phyloP scores from a whole-genome alignment of 1,140 invertebrate genomes.

The Teleopsis dalmanni region DNA sequence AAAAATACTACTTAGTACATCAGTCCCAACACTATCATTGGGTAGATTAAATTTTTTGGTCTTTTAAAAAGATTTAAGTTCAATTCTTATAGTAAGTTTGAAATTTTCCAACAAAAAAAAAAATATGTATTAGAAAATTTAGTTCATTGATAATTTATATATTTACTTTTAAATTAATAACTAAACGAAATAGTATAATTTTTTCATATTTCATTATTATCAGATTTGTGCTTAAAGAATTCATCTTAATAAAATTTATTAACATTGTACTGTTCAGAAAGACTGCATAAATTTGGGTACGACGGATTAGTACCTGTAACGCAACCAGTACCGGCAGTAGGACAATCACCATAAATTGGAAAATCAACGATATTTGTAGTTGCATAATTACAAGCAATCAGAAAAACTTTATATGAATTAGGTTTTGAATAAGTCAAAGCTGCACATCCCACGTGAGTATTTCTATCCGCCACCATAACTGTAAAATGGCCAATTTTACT shows the following conservation, averaged over 20 bases:
- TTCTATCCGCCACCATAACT: conserved; percentile 27
- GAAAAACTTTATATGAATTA: not conserved
- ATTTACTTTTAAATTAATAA: not conserved
- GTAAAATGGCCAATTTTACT: conserved; percentile 30
- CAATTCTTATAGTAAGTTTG: no score
- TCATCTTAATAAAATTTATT: not conserved
- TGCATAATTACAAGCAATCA: conserved; percentile 33
- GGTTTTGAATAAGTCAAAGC: conserved; percentile 6
- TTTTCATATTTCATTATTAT: not conserved
- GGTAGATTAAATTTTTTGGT: not conserved
- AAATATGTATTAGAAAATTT: not conserved
- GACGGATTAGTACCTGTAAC: conserved; percentile 25
- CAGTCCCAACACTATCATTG: no score
- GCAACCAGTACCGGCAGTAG: conserved; percentile 20
- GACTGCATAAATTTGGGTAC: conserved; percentile 26
- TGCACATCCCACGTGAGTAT: conserved; percentile 28
- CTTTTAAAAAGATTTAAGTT: not conserved
- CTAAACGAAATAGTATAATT: not conserved
- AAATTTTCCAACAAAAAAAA: not conserved
- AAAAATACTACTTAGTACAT: no score
- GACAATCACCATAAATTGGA: conserved; percentile 25
- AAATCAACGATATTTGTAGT: conserved; percentile 27
- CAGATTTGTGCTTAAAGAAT: not conserved
- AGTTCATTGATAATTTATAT: not conserved
- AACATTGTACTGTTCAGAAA: conserved; percentile 22